Evolutionary conservation across 1,140 invertebrate species (phyloP).

Genomic region (Mylabris phalerata): DNA sequence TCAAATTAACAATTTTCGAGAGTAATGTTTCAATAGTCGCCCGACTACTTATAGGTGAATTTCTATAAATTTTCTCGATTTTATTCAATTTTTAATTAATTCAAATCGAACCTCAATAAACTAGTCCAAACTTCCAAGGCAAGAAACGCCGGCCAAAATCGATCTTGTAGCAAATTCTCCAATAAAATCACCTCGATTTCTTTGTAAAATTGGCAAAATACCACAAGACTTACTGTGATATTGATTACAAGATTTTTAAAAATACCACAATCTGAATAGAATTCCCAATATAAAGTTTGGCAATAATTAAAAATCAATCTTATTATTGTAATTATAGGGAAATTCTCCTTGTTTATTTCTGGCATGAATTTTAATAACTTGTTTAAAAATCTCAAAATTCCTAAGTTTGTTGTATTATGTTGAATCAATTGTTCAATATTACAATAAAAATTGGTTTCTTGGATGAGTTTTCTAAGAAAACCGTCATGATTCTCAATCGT

Average conservation of each 20-base stretch:
- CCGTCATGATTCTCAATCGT: background rate
- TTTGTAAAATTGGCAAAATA: conserved; percentile 4
- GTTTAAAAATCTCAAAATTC: conserved; percentile 8
- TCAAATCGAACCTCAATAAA: conserved; percentile 12
- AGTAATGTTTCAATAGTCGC: conserved; percentile 2
- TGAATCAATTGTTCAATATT: background rate
- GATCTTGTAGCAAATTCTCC: conserved; percentile 10
- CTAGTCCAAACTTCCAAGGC: conserved; percentile 13
- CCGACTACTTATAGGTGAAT: conserved; percentile 1
- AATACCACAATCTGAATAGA: background rate
- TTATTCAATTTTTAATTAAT: background rate
- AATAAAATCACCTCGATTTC: conserved; percentile 9
- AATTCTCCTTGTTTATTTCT: conserved; percentile 1
- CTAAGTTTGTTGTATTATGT: background rate
- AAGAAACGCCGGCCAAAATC: conserved; percentile 9
- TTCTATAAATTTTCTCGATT: conserved; percentile 7
- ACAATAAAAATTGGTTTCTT: background rate
- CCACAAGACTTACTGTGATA: conserved; percentile 3
- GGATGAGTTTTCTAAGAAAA: background rate
- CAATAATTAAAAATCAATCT: background rate
- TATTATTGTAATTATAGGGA: background rate
- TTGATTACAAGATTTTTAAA: conserved; percentile 10
- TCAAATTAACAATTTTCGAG: conserved; percentile 10
- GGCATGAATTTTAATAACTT: conserved; percentile 1
- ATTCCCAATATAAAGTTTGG: conserved; percentile 3